Base-by-base conservation (phyloP, 2,888 invertebrate species). In the Agonopterix subpropinquella region DNA sequence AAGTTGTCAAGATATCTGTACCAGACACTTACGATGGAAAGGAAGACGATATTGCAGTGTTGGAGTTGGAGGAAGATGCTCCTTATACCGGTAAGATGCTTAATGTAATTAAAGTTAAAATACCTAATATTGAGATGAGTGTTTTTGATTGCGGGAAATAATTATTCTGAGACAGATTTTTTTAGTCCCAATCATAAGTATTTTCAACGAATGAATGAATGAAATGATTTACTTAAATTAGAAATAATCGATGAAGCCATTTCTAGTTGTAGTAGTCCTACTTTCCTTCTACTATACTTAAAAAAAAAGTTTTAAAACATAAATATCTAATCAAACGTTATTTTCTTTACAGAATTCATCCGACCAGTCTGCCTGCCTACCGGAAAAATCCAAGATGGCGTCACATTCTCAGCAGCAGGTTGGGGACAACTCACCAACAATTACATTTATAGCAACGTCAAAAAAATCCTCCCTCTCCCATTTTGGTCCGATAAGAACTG, bases 291-390 rank as follows among this genome's bases (percentile, higher is more conserved):
- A 28, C 7, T 7, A 2, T 28, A 28, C 1, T 28, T 28, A 5
- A 28, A 28, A 28, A 28, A 28, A 28, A 5, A 1, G 1, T 39
- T 10, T 18, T 45, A 35, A 11, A 37, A 8, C n/a, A 28, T 11
- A 8, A 11, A 39, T 39, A 9, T 13, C 36, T 11, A 28, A 39
- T 11, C 2, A 36, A 4, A 3, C 11, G 43, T 42, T 44, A 5
- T 36, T 47, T 10, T 28, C 28, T 42, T 58, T 56, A n/a, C 70
- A 81, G 81, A 81, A 51, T 81, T 78, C 58, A 77, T 80, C 41
- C 66, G 80, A 1, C 80, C 80, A 7, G 65, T 71, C 11, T 81
- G 81, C 49, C 42, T 81, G 1, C 80, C 80, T 3, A 53, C 60
- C 0, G 64, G 64, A 0, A 37, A 53, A 0, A 50, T 68, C 0